phyloP scores from a whole-genome alignment of 2,888 invertebrate genomes.

The Chaetoderma sp. region DNA sequence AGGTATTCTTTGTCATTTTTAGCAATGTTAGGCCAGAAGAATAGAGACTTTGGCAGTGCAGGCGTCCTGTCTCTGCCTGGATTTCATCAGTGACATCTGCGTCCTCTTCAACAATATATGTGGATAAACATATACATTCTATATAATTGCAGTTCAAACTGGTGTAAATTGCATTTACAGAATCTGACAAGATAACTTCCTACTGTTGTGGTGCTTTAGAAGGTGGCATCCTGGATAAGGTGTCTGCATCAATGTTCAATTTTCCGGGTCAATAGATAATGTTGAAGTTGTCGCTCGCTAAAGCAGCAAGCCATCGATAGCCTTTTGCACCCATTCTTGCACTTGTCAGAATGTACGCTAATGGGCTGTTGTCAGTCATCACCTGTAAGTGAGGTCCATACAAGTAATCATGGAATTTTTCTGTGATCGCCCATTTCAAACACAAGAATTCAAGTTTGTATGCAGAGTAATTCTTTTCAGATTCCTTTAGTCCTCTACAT shows the following conservation, averaged over 20 bases:
- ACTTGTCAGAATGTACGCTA: slow-evolving; percentile 14
- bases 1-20: no score
- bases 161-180: no score
- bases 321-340: slow-evolving; percentile 21
- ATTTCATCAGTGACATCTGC: no score
- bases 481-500: background rate
- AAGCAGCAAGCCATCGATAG: slow-evolving; percentile 22
- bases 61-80: no score
- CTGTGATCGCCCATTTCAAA: slow-evolving; percentile 23
- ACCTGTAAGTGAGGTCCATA: slow-evolving; percentile 9
- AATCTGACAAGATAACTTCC: no score
- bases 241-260: slow-evolving; percentile 16
- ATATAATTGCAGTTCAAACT: no score
- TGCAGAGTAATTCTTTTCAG: slow-evolving; percentile 16
- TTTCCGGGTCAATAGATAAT: slow-evolving; percentile 9
- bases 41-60: no score
- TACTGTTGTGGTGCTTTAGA: no score
- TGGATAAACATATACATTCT: no score
- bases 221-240: slow-evolving; percentile 5
- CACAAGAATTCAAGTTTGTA: slow-evolving; percentile 26
- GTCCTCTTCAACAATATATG: no score
- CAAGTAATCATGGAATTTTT: slow-evolving; percentile 21
- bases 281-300: slow-evolving; percentile 3
- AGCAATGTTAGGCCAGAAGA: no score
- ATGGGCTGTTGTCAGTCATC: slow-evolving; percentile 19